Conservation (phyloP, 2,888 invertebrate species). For the Caenorhabditis parvicauda region DNA sequence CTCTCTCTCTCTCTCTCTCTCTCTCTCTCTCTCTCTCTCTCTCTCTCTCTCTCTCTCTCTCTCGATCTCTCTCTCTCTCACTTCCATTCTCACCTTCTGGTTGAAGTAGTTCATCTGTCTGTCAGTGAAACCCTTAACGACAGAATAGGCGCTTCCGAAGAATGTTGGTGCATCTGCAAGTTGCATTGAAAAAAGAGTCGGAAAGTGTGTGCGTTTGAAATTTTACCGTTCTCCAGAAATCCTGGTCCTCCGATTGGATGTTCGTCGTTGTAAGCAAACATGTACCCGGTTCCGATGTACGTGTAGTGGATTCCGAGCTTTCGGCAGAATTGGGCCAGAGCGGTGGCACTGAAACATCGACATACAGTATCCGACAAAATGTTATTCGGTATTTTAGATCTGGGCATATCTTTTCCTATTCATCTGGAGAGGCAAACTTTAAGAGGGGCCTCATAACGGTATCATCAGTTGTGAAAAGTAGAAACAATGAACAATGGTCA, state of each 20-base stretch:
- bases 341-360: constrained; percentile 45
- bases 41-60: no score
- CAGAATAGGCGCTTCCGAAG: constrained; percentile 61
- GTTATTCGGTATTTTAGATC: no score
- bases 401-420: no score
- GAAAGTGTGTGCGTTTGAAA: no score
- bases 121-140: constrained; percentile 61
- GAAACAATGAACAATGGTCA: no score
- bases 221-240: constrained; percentile 52
- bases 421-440: no score
- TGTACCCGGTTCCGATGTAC: constrained; percentile 61
- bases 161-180: constrained; percentile 55
- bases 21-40: no score
- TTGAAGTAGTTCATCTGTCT: constrained; percentile 43
- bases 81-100: constrained; percentile 16
- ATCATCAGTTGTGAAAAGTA: no score
- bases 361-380: no score
- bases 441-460: no score
- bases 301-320: constrained; percentile 56
- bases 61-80: no score
- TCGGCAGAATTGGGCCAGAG: constrained; percentile 49
- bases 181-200: constrained; percentile 1
- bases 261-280: constrained; percentile 59
- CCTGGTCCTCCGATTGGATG: constrained; percentile 55
- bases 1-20: no score